A percentile compares a stretch with the other conserved stretches of the same genome.
Evolutionary conservation across 2,113 vertebrate genomes (phyloP).

Genomic region (Cervus canadensis): DNA sequence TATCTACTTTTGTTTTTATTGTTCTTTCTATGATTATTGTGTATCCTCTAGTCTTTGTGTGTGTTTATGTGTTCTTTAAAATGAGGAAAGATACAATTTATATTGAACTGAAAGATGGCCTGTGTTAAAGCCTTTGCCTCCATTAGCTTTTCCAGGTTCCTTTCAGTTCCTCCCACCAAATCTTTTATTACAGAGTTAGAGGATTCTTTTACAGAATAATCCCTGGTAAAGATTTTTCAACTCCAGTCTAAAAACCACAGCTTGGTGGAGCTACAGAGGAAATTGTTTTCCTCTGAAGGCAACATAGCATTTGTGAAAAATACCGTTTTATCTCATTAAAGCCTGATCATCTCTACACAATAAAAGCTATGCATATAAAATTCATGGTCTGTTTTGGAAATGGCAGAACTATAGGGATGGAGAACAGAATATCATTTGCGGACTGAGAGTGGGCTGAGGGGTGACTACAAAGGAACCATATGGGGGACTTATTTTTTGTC

Average conservation of each 20-base stretch:
- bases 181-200: not conserved
- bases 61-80: not conserved
- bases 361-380: slow-evolving; percentile 35
- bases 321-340: slow-evolving; percentile 48
- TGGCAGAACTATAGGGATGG: not conserved
- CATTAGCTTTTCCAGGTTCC: not conserved
- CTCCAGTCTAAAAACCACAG: slow-evolving; percentile 19
- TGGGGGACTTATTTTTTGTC: not conserved
- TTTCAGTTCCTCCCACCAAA: not conserved
- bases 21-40: not conserved
- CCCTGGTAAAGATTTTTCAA: not conserved
- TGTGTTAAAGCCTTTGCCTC: not conserved
- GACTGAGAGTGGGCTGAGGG: not conserved
- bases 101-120: not conserved
- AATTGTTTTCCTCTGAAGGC: not conserved
- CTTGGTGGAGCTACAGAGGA: slow-evolving; percentile 19
- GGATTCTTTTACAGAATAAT: slow-evolving; percentile 29
- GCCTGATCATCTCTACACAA: not conserved
- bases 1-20: not conserved
- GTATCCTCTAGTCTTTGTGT: not conserved
- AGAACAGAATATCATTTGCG: not conserved
- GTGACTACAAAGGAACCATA: not conserved
- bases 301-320: slow-evolving; percentile 5
- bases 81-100: not conserved
- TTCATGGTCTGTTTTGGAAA: not conserved